Percentiles rank a stretch among this genome's conserved stretches.
These are phyloP conservation scores for Gallinago solitaria DNA, from an alignment of 2,797 vertebrate genomes.

Conservation along the genomic window DNA sequence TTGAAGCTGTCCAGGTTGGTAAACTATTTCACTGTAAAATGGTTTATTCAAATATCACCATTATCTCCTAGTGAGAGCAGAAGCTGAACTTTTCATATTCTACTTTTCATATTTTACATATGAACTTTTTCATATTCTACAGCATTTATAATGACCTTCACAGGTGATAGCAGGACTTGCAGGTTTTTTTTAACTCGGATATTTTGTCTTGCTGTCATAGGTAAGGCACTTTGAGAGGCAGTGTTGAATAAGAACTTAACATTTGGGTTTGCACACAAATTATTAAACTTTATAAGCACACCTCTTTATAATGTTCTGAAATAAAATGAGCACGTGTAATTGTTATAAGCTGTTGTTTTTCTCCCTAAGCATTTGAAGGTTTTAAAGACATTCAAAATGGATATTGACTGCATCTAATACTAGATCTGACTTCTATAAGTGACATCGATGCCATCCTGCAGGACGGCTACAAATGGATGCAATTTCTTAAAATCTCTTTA, in stretches of 20 bases:
- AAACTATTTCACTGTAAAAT: not conserved
- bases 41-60: not conserved
- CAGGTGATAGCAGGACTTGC: not conserved
- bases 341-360: not conserved
- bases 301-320: not conserved
- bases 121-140: not conserved
- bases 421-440: not conserved
- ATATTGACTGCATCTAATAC: not conserved
- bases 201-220: not conserved
- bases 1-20: not conserved
- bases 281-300: not conserved
- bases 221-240: not conserved
- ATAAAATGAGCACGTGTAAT: not conserved
- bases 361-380: not conserved
- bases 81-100: not conserved
- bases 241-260: not conserved
- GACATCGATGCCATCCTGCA: not conserved
- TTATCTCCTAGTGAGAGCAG: not conserved
- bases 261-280: not conserved
- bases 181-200: not conserved
- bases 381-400: not conserved
- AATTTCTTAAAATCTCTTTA: not conserved
- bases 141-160: not conserved
- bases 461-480: not conserved
- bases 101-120: not conserved